Percentiles rank a stretch among this genome's conserved stretches.
Evolutionary conservation across 1,140 invertebrate species (phyloP).

Genomic region (Oppia nitens): DNA sequence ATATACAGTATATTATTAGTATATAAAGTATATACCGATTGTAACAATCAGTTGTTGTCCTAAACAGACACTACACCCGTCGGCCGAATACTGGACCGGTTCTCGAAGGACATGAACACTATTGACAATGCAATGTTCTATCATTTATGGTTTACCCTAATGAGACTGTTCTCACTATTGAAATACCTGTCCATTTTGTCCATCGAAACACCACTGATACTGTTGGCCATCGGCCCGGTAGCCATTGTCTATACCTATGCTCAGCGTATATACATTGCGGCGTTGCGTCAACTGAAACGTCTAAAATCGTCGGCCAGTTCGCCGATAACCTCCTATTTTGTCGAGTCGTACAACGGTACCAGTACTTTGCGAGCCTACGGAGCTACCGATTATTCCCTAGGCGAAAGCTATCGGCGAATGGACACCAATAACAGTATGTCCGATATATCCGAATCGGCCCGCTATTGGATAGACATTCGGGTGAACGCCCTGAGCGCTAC

Average conservation of each 20-base stretch:
- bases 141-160: slow-evolving; percentile 31
- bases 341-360: not conserved
- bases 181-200: slow-evolving; percentile 53
- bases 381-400: not conserved
- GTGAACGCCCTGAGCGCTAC: no score
- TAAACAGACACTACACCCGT: slow-evolving; percentile 47
- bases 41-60: no score
- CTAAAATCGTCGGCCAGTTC: not conserved
- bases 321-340: not conserved
- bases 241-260: slow-evolving; percentile 55
- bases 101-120: slow-evolving; percentile 32
- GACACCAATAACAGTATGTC: no score
- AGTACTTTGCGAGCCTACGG: not conserved
- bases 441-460: no score
- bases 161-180: slow-evolving; percentile 45
- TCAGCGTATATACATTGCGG: not conserved
- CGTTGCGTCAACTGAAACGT: not conserved
- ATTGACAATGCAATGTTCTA: slow-evolving; percentile 34
- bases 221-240: slow-evolving; percentile 63
- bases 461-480: no score
- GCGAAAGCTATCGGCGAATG: not conserved
- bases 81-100: slow-evolving; percentile 54
- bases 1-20: no score
- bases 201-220: slow-evolving; percentile 55
- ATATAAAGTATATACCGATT: no score